Evolutionary conservation across 1,140 invertebrate species (phyloP).

Genomic region (Caenorhabditis tropicalis): DNA sequence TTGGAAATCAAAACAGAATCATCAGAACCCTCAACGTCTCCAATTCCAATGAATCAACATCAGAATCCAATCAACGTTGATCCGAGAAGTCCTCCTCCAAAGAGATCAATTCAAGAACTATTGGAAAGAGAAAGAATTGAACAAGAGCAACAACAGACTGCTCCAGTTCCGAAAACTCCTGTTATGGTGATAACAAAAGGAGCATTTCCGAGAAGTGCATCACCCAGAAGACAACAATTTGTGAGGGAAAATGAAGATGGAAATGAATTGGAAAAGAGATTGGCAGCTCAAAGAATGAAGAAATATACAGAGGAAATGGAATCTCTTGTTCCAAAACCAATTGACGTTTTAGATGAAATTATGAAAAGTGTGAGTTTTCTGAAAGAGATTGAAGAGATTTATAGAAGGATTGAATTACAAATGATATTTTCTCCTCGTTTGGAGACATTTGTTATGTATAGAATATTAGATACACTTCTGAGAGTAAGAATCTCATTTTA

Average conservation of each 20-base stretch:
- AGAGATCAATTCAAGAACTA: slow-evolving; percentile 18
- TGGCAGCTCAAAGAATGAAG: slow-evolving; percentile 12
- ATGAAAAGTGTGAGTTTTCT: slow-evolving; percentile 20
- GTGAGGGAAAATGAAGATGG: slow-evolving; percentile 34
- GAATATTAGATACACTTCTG: neutral
- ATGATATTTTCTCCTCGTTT: no score
- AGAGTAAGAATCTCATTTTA: no score
- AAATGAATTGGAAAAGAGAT: slow-evolving; percentile 11
- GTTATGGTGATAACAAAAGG: slow-evolving; percentile 30
- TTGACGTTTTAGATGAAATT: slow-evolving; percentile 1
- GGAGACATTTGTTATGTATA: no score
- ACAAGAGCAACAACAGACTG: neutral
- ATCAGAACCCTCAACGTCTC: neutral
- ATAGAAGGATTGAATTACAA: slow-evolving; percentile 14
- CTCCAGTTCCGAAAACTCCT: slow-evolving; percentile 10
- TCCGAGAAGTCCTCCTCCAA: slow-evolving; percentile 10
- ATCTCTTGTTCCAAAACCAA: neutral
- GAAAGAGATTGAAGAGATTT: neutral
- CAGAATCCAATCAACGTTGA: neutral
- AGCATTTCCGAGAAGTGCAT: slow-evolving; percentile 12
- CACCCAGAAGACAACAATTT: slow-evolving; percentile 14
- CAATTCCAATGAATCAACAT: slow-evolving; percentile 14
- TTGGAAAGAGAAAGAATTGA: neutral
- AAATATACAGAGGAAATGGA: slow-evolving; percentile 34
- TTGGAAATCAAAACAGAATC: slow-evolving; percentile 7